Conservation (phyloP, 2,113 vertebrate species). For the Hiodon tergisus region DNA sequence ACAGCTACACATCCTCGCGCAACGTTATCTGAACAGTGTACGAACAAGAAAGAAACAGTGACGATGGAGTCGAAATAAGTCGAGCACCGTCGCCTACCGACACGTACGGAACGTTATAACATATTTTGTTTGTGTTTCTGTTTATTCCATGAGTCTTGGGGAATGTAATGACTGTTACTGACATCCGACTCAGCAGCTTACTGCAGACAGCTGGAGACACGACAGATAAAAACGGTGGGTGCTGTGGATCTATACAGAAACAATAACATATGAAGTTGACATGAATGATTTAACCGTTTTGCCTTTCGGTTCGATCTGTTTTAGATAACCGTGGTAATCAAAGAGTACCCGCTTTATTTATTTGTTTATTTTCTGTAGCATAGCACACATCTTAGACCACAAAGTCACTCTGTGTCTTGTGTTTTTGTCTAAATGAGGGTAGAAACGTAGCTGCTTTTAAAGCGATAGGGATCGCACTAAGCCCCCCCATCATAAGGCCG, state of each 20-base stretch:
- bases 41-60: neutral
- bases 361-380: neutral
- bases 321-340: too few relatives aligned
- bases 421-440: neutral
- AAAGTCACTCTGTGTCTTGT: neutral
- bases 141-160: slow-evolving; percentile 7
- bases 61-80: slow-evolving; percentile 10
- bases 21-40: neutral
- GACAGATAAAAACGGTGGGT: slow-evolving; percentile 18
- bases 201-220: slow-evolving; percentile 13
- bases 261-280: neutral
- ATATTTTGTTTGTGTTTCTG: neutral
- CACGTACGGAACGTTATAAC: neutral
- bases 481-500: neutral
- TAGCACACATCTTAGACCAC: neutral
- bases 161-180: slow-evolving; percentile 13
- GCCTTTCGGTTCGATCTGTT: neutral
- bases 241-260: neutral
- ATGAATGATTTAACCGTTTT: neutral
- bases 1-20: neutral
- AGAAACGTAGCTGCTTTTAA: neutral
- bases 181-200: slow-evolving; percentile 10
- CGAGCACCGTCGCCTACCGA: neutral
- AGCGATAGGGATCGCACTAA: neutral
- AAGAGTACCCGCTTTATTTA: neutral